Percentiles rank a stretch among this genome's conserved stretches.
Evolutionary conservation across 2,888 invertebrate genomes (phyloP).

Genomic region (Cephus spinipes): DNA sequence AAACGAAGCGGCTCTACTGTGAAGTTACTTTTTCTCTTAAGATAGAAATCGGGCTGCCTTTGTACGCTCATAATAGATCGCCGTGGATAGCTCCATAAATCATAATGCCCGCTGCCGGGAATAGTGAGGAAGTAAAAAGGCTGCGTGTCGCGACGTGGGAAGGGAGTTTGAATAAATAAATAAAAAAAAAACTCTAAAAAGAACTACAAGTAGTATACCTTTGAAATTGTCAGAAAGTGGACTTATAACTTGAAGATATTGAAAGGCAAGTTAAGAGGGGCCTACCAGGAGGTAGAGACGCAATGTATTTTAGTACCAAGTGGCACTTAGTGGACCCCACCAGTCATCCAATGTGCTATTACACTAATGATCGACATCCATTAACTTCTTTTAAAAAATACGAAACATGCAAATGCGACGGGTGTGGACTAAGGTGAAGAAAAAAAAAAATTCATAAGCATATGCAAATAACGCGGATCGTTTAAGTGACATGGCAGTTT

Average conservation of each 20-base stretch:
- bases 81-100: not conserved
- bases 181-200: not conserved
- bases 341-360: constrained; percentile 22
- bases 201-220: not conserved
- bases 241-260: not conserved
- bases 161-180: not conserved
- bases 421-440: constrained; percentile 30
- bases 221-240: not conserved
- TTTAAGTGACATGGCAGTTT: constrained; percentile 32
- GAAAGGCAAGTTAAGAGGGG: not conserved
- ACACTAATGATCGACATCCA: constrained; percentile 51
- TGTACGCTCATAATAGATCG: not conserved
- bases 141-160: not conserved
- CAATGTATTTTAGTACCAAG: constrained; percentile 15
- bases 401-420: constrained; percentile 20
- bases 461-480: constrained; percentile 40
- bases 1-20: not conserved
- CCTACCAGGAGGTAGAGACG: not conserved
- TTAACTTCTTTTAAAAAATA: constrained; percentile 33
- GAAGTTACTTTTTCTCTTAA: not conserved
- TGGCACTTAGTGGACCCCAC: constrained; percentile 20
- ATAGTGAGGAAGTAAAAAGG: not conserved
- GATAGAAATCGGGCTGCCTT: not conserved
- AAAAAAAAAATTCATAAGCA: constrained; percentile 38
- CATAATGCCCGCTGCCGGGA: not conserved